A percentile compares a stretch with the other conserved stretches of the same genome.
These are phyloP conservation scores for Scomber japonicus DNA, from an alignment of 2,113 vertebrate genomes.

Conservation along the genomic window DNA sequence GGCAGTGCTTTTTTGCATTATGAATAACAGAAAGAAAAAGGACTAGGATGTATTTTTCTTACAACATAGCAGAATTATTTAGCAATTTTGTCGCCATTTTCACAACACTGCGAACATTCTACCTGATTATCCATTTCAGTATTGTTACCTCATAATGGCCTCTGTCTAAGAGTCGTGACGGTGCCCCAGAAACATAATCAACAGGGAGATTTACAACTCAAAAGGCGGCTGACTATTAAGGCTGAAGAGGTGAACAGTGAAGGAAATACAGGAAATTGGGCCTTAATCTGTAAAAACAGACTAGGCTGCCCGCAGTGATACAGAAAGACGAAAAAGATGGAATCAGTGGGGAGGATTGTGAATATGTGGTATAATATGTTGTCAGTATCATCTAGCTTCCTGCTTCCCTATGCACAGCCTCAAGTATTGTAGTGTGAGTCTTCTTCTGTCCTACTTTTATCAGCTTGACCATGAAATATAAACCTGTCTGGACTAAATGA, in stretches of 20 bases:
- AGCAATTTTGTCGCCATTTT: neutral
- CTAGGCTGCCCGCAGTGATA: neutral
- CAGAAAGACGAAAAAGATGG: slow-evolving; percentile 37
- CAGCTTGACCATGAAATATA: slow-evolving; percentile 28
- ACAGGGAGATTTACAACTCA: neutral
- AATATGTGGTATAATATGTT: slow-evolving; percentile 6
- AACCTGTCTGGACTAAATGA: neutral
- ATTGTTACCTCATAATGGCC: neutral
- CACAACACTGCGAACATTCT: neutral
- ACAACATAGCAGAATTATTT: neutral
- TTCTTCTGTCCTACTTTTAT: slow-evolving; percentile 41
- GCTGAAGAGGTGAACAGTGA: neutral
- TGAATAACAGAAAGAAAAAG: neutral
- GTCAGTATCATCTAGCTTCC: slow-evolving; percentile 9
- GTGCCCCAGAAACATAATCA: slow-evolving; percentile 22
- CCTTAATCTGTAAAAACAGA: slow-evolving; percentile 18
- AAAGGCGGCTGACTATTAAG: slow-evolving; percentile 1
- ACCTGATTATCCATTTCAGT: slow-evolving; percentile 19
- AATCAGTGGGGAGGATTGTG: slow-evolving; percentile 30
- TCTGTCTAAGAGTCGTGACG: neutral
- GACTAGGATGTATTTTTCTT: neutral
- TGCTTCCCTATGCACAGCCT: slow-evolving; percentile 7
- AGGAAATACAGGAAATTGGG: slow-evolving; percentile 32
- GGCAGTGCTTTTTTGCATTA: neutral
- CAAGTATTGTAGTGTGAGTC: neutral